Evolutionary conservation across 2,797 vertebrate species (phyloP), one percentile per base, ranked within the genome.

Genomic region (Crax fasciolata): DNA sequence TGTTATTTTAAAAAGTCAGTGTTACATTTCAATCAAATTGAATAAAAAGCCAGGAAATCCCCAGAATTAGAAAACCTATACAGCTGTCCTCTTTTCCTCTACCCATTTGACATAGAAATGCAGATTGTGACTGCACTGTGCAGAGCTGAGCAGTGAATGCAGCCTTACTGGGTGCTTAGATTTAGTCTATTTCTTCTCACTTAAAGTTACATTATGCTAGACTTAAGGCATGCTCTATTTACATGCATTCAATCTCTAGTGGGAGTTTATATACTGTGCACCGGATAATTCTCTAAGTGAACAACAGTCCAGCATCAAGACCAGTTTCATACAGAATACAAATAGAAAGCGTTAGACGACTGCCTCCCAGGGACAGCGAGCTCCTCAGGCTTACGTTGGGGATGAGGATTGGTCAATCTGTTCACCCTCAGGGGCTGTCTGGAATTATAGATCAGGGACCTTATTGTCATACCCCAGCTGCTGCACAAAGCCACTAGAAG

Each of bases 401-500:
- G 94, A 93, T 97, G 95, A 93, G 84, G 95, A 97, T 95, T 98
- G 97, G 97, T 94, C 72, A 55, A 62, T 96, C 93, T 72, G 52
- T 43, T 97, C 95, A 87, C 96, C 95, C 96, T 93, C 93, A 30
- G 87, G 97, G 97, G 97, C 97, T 98, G 98, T 97, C 97, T 98
- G 98, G 97, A 98, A 98, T 98, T 98, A 98, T 93, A 98, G 98
- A 99, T 98, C 98, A 97, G 94, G 98, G 98, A 98, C 98, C 98
- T 98, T 98, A 98, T 98, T 98, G 98, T 98, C 97, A 96, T 98
- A 97, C 96, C 98, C 98, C 99, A 98, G 98, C 98, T 98, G 98
- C 98, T 98, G 98, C 97, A 98, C 98, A 98, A 98, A 98, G 97
- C 97, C 97, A 96, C 97, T 96, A 95, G 87, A 98, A 98, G 98